Conservation (phyloP, 2,888 invertebrate species). For the Hypomecis punctinalis region DNA sequence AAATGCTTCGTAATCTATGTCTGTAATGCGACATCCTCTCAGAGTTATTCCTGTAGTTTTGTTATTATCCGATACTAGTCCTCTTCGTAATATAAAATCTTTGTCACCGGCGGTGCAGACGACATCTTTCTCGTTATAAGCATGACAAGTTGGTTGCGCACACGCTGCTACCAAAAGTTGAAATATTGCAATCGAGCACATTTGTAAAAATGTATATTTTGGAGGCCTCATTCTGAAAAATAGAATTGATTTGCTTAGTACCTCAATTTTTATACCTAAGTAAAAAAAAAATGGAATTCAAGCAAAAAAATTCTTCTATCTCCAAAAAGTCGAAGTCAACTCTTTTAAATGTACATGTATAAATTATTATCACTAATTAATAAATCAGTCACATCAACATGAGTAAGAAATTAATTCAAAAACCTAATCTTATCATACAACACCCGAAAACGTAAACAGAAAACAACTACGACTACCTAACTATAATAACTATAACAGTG, state of each 20-base stretch:
- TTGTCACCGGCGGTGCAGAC: slow-evolving; percentile 46
- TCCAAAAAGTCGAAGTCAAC: too few species aligned
- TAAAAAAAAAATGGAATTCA: too few species aligned
- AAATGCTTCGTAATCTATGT: slow-evolving; percentile 58
- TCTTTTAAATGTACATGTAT: too few species aligned
- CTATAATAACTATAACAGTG: too few species aligned
- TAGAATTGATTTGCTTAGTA: background rate
- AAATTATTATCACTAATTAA: too few species aligned
- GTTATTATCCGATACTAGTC: slow-evolving; percentile 54
- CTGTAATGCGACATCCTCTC: slow-evolving; percentile 49
- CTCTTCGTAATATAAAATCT: slow-evolving; percentile 48
- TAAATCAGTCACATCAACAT: too few species aligned
- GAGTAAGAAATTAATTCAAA: too few species aligned
- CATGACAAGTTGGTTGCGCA: slow-evolving; percentile 42
- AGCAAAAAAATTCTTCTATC: too few species aligned
- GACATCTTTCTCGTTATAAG: slow-evolving; percentile 42
- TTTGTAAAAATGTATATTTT: background rate
- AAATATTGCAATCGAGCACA: background rate
- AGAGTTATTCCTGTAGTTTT: slow-evolving; percentile 50
- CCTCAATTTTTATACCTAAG: too few species aligned
- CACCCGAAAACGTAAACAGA: too few species aligned
- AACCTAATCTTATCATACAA: too few species aligned
- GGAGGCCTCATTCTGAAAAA: slow-evolving; percentile 25
- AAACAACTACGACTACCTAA: too few species aligned
- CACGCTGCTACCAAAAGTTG: background rate